phyloP scores from a whole-genome alignment of 2,113 vertebrate species.

The Andinoacara biseriatus region DNA sequence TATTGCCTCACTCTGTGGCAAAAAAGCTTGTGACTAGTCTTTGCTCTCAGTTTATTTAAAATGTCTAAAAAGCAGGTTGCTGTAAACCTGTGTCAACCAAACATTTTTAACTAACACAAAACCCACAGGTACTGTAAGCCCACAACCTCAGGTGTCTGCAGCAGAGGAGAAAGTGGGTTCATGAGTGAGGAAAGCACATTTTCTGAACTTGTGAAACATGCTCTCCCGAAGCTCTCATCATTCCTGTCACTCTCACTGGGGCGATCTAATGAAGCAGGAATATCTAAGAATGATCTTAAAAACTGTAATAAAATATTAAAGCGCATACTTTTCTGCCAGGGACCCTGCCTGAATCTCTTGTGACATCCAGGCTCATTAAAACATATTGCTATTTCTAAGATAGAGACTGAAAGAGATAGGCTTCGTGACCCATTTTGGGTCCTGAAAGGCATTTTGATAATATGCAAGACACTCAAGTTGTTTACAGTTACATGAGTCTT shows the following conservation, averaged over 20 bases:
- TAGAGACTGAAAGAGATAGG: slow-evolving; percentile 26
- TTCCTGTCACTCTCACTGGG: slow-evolving; percentile 25
- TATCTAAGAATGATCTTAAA: slow-evolving; percentile 59
- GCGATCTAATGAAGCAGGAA: slow-evolving; percentile 48
- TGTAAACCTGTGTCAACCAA: background rate
- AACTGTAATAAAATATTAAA: slow-evolving; percentile 65
- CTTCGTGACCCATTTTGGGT: slow-evolving; percentile 51
- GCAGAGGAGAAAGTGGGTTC: background rate
- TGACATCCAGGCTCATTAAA: slow-evolving; percentile 69
- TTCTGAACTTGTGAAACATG: slow-evolving; percentile 9
- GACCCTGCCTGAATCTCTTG: slow-evolving; percentile 37
- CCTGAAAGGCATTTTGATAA: slow-evolving; percentile 49
- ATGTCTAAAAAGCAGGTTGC: slow-evolving; percentile 16
- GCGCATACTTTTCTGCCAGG: slow-evolving; percentile 26
- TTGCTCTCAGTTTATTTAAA: slow-evolving; percentile 27
- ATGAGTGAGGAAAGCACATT: slow-evolving; percentile 7
- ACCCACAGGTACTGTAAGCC: background rate
- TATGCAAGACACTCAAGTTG: background rate
- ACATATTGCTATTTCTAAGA: slow-evolving; percentile 47
- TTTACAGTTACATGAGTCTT: slow-evolving; percentile 39
- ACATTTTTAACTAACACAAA: background rate
- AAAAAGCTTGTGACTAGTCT: background rate
- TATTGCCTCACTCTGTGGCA: slow-evolving; percentile 5
- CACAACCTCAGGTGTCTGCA: background rate
- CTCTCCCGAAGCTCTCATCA: slow-evolving; percentile 17